Conservation (phyloP, 2,113 vertebrate genomes). For the Sarotherodon lohbergeri region DNA sequence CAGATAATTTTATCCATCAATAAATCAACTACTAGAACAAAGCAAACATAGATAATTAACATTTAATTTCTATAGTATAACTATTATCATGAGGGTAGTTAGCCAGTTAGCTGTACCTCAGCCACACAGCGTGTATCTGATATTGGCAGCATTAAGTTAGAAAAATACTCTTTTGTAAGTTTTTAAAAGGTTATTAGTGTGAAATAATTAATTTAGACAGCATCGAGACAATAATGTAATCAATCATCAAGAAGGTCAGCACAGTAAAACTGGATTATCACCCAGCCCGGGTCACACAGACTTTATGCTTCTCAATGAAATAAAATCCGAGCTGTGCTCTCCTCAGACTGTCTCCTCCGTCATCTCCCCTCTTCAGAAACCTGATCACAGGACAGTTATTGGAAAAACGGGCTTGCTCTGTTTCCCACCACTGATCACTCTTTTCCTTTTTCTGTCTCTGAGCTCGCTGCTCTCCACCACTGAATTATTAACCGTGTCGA, state of each 20-base stretch:
- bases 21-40: background rate
- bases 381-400: background rate
- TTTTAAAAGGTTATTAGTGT: background rate
- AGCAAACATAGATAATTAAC: background rate
- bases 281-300: background rate
- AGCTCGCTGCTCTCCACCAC: background rate
- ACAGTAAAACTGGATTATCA: background rate
- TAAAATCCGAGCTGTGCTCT: background rate
- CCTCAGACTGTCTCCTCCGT: background rate
- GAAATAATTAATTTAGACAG: background rate
- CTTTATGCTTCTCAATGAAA: background rate
- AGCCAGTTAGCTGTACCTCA: background rate
- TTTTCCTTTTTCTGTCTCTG: background rate
- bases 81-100: background rate
- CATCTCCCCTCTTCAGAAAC: background rate
- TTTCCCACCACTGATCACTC: background rate
- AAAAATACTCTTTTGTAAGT: background rate
- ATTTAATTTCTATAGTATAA: fast-evolving
- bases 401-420: background rate
- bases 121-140: background rate
- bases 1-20: fast-evolving
- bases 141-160: background rate
- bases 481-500: background rate
- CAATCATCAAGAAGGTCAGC: background rate
- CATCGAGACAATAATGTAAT: fast-evolving